Percentiles rank a stretch among this genome's conserved stretches.
Conservation (phyloP, 2,797 vertebrate genomes). For the Aldrovandia affinis region DNA sequence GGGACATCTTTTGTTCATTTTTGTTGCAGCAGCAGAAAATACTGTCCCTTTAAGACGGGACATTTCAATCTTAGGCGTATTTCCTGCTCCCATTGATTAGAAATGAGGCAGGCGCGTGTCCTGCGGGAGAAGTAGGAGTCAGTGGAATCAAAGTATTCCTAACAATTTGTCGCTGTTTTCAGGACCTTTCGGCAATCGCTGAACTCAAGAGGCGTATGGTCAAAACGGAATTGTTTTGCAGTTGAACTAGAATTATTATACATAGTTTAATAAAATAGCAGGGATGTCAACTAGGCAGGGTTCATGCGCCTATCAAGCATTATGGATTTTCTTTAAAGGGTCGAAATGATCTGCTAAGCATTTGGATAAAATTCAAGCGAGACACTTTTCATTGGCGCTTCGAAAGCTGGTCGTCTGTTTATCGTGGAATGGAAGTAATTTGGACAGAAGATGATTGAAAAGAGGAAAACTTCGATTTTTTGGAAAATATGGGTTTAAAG, state of each 20-base stretch:
- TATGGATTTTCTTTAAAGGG: slow-evolving; percentile 42
- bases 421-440: not conserved
- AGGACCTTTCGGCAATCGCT: not conserved
- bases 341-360: slow-evolving; percentile 56
- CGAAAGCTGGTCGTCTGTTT: not conserved
- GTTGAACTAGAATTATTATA: slow-evolving; percentile 23
- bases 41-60: slow-evolving; percentile 79
- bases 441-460: slow-evolving; percentile 35
- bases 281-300: slow-evolving; percentile 74
- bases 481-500: slow-evolving; percentile 50
- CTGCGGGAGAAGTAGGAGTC: slow-evolving; percentile 54
- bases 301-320: slow-evolving; percentile 58
- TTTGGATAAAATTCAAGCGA: slow-evolving; percentile 51
- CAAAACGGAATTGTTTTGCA: not conserved
- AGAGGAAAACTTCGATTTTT: slow-evolving; percentile 35
- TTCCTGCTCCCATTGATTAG: slow-evolving; percentile 78
- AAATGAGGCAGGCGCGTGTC: slow-evolving; percentile 59
- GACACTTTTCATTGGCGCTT: not conserved
- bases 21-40: slow-evolving; percentile 50
- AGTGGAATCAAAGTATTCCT: slow-evolving; percentile 8
- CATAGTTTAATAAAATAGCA: slow-evolving; percentile 61
- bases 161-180: slow-evolving; percentile 20
- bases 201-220: not conserved
- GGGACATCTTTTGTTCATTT: slow-evolving; percentile 62
- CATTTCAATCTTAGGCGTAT: slow-evolving; percentile 79